These are phyloP conservation scores for Bubalus kerabau DNA, from an alignment of 2,113 vertebrate genomes.

Conservation along the genomic window DNA sequence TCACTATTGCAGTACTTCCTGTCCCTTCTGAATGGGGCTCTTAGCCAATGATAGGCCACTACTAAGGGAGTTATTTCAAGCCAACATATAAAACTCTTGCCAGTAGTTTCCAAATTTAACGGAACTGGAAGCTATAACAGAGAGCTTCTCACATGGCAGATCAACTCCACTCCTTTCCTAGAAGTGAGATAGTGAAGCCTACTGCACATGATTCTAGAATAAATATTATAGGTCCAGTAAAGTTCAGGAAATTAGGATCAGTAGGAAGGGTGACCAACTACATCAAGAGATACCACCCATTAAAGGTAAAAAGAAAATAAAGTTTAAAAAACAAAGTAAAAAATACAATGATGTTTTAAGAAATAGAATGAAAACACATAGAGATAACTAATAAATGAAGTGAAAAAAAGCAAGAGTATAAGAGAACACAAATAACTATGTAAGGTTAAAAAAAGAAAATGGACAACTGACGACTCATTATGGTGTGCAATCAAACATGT, in stretches of 20 bases:
- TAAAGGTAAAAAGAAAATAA: neutral
- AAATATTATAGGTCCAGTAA: conserved; percentile 15
- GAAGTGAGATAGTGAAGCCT: conserved; percentile 9
- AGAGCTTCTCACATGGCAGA: neutral
- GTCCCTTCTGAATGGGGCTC: conserved; percentile 50
- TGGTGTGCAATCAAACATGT: neutral
- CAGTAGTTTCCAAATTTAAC: conserved; percentile 44
- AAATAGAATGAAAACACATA: neutral
- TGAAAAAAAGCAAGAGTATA: neutral
- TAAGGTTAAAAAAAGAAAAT: neutral
- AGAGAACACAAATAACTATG: neutral
- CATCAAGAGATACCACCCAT: neutral
- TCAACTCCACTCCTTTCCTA: conserved; percentile 15
- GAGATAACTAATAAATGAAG: neutral
- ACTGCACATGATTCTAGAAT: neutral
- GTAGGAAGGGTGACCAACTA: neutral
- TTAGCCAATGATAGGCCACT: conserved; percentile 21
- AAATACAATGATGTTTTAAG: neutral
- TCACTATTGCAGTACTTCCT: conserved; percentile 51
- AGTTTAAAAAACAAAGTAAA: neutral
- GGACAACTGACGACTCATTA: neutral
- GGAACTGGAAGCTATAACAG: conserved; percentile 8
- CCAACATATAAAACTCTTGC: conserved; percentile 36
- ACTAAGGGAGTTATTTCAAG: conserved; percentile 53
- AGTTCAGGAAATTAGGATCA: neutral